Conservation (phyloP, 1,140 invertebrate genomes). For the Pogonomyrmex barbatus region DNA sequence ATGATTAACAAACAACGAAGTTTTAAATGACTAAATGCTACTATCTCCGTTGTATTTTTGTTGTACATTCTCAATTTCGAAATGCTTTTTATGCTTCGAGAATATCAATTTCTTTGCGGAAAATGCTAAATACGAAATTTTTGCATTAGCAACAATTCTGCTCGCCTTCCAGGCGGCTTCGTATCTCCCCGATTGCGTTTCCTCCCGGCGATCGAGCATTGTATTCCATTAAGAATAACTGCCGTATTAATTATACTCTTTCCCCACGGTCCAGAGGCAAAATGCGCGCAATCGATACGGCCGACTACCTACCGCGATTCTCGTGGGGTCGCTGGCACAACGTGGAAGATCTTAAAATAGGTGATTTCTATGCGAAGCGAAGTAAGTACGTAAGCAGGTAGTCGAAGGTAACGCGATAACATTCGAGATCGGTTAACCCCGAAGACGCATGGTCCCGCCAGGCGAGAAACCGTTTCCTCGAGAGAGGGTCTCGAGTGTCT, state of each 20-base stretch:
- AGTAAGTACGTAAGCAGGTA: slow-evolving; percentile 70
- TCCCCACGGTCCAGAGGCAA: slow-evolving; percentile 22
- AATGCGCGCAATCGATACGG: slow-evolving; percentile 51
- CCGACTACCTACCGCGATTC: slow-evolving; percentile 28
- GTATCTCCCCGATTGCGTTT: slow-evolving; percentile 24
- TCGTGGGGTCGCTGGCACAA: slow-evolving; percentile 31
- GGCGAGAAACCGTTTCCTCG: slow-evolving; percentile 60
- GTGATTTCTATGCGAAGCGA: slow-evolving; percentile 65
- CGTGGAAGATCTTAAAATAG: slow-evolving; percentile 64
- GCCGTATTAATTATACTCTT: slow-evolving; percentile 56
- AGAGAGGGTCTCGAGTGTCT: slow-evolving; percentile 33
- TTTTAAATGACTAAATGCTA: neutral
- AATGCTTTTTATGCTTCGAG: neutral
- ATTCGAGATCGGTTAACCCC: slow-evolving; percentile 66
- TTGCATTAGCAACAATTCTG: neutral
- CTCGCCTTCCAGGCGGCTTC: neutral
- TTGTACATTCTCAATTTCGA: neutral
- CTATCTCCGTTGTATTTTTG: neutral
- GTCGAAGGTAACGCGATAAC: slow-evolving; percentile 70
- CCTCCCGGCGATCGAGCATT: neutral
- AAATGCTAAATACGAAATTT: neutral
- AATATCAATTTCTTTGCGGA: neutral
- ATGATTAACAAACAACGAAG: neutral
- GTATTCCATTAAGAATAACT: slow-evolving; percentile 61
- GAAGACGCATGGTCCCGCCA: slow-evolving; percentile 62